Conservation (phyloP, 2,113 vertebrate genomes). For the Pelusios castaneus region DNA sequence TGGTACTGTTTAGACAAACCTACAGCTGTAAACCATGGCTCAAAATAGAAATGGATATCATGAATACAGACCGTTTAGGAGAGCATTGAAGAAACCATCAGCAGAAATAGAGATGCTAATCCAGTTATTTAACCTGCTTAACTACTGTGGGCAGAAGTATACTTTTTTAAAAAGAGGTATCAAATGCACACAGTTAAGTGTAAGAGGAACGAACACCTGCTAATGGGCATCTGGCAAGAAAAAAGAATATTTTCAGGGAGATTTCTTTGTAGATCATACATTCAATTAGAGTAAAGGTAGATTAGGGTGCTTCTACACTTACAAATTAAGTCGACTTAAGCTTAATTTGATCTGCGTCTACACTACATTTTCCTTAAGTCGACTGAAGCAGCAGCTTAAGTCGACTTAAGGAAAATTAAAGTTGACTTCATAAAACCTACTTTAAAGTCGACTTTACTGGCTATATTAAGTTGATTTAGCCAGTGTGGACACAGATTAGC, state of each 20-base stretch:
- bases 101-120: background rate
- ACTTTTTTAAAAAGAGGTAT: background rate
- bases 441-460: too few relatives aligned
- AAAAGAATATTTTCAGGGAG: background rate
- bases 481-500: too few relatives aligned
- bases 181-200: background rate
- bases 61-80: background rate
- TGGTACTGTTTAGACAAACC: background rate
- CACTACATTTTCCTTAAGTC: too few relatives aligned
- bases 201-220: background rate
- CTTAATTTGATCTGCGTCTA: too few relatives aligned
- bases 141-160: background rate
- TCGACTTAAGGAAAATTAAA: too few relatives aligned
- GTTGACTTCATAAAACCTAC: too few relatives aligned
- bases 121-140: background rate
- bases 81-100: background rate
- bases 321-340: too few relatives aligned
- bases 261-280: background rate
- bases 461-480: too few relatives aligned
- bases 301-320: too few relatives aligned
- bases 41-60: background rate
- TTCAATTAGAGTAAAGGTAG: background rate
- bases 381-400: too few relatives aligned
- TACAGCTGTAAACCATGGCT: background rate
- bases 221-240: background rate